Conservation (phyloP, 2,888 invertebrate genomes). For the Chalcosyrphus nemorum region DNA sequence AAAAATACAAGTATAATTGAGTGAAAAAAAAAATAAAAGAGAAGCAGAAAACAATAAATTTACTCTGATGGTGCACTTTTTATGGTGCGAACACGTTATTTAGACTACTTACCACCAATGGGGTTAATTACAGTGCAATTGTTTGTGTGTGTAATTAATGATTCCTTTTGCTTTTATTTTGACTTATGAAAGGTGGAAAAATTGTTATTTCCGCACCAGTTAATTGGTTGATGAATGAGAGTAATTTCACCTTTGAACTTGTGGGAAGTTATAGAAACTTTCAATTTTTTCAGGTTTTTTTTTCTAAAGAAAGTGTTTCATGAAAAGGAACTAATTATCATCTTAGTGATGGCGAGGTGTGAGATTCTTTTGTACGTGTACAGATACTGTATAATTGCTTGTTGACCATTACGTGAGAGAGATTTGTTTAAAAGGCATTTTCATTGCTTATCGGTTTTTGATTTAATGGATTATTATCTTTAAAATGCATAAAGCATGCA, state of each 20-base stretch:
- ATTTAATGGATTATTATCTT: no score
- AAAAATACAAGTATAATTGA: conserved; percentile 13
- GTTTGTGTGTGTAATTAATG: background rate
- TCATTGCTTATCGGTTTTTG: no score
- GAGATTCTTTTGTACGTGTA: no score
- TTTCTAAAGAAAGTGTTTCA: background rate
- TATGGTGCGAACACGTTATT: background rate
- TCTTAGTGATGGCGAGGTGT: no score
- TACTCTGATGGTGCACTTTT: background rate
- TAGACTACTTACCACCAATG: background rate
- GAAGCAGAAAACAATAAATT: background rate
- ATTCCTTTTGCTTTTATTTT: conserved; percentile 18
- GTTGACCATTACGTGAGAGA: no score
- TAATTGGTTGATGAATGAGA: background rate
- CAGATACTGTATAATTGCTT: no score
- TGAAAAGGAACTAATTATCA: no score
- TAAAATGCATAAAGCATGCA: no score
- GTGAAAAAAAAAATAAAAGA: background rate
- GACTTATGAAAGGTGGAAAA: background rate
- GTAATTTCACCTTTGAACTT: conserved; percentile 19
- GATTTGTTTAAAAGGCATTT: no score
- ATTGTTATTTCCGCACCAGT: background rate
- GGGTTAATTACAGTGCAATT: conserved; percentile 39
- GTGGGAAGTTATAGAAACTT: conserved; percentile 8
- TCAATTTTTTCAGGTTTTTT: no score